phyloP scores from a whole-genome alignment of 1,140 invertebrate species.

The Idris sp. region DNA sequence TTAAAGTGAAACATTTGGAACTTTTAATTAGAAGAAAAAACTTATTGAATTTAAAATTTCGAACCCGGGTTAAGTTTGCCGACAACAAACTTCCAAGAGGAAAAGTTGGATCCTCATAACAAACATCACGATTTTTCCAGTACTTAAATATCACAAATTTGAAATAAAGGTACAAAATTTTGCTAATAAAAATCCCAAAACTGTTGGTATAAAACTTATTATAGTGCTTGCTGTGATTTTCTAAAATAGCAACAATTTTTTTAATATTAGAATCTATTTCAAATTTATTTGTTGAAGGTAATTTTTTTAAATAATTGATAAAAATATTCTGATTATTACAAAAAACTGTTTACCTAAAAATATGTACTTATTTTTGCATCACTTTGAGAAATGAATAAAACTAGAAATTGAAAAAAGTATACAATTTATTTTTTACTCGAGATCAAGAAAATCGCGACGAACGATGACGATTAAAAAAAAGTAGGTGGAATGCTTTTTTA shows the following conservation, averaged over 20 bases:
- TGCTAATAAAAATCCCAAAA: slow-evolving; percentile 9
- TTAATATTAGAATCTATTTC: too few species aligned
- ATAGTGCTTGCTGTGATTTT: slow-evolving; percentile 2
- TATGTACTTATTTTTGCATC: too few species aligned
- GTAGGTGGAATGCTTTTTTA: slow-evolving; percentile 41
- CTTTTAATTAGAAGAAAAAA: too few species aligned
- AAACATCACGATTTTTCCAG: slow-evolving; percentile 67
- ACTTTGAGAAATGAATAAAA: too few species aligned
- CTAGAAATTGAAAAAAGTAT: too few species aligned
- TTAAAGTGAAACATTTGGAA: neutral
- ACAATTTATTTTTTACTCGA: too few species aligned
- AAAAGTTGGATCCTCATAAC: slow-evolving; percentile 67
- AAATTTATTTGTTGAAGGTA: too few species aligned
- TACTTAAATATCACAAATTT: slow-evolving; percentile 62
- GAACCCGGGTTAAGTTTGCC: slow-evolving; percentile 45
- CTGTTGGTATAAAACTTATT: neutral
- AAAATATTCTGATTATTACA: too few species aligned
- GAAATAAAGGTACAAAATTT: slow-evolving; percentile 44
- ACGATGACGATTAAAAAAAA: slow-evolving; percentile 53
- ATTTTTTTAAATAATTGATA: too few species aligned
- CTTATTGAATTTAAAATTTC: neutral
- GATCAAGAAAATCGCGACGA: slow-evolving; percentile 48
- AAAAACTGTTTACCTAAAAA: too few species aligned
- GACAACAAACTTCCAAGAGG: slow-evolving; percentile 75
- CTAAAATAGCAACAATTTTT: neutral